Percentiles rank a stretch among this genome's conserved stretches.
phyloP scores from a whole-genome alignment of 2,888 invertebrate genomes.

The Druceiella hillmani region DNA sequence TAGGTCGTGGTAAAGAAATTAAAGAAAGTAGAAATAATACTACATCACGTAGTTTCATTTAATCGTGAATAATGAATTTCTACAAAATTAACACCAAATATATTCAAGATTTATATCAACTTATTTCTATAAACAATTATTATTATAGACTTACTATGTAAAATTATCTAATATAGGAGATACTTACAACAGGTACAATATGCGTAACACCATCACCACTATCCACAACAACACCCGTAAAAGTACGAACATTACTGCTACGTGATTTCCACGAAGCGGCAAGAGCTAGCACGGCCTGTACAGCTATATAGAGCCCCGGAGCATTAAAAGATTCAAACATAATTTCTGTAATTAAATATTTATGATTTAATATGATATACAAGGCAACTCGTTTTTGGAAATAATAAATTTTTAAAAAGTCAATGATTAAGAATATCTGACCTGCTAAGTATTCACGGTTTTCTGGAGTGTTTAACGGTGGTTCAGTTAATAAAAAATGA shows the following conservation, averaged over 20 bases:
- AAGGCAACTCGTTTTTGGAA: conserved; percentile 1
- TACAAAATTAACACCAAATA: too few relatives aligned
- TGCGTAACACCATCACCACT: conserved; percentile 99
- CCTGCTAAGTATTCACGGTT: conserved; percentile 91
- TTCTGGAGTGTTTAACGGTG: conserved; percentile 98
- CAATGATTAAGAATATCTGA: not conserved
- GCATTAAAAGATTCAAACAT: conserved; percentile 99
- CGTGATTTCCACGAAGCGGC: conserved; percentile 98
- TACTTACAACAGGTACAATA: conserved; percentile 98
- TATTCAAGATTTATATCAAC: too few relatives aligned
- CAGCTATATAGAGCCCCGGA: conserved; percentile 98
- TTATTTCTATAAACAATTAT: conserved; percentile 8
- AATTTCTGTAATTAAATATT: conserved; percentile 71
- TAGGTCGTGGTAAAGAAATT: too few relatives aligned
- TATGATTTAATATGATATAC: conserved; percentile 1
- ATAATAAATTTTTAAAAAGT: conserved; percentile 1
- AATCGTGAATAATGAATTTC: too few relatives aligned
- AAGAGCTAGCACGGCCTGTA: conserved; percentile 96
- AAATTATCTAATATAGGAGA: conserved; percentile 56
- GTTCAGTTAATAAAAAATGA: conserved; percentile 96
- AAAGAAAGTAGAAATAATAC: too few relatives aligned
- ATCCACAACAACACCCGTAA: conserved; percentile 98
- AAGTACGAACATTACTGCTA: conserved; percentile 81
- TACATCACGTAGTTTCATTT: too few relatives aligned
- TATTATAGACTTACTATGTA: too few relatives aligned